Conservation (phyloP, 1,140 invertebrate genomes). For the Leptinotarsa undecemlineata region DNA sequence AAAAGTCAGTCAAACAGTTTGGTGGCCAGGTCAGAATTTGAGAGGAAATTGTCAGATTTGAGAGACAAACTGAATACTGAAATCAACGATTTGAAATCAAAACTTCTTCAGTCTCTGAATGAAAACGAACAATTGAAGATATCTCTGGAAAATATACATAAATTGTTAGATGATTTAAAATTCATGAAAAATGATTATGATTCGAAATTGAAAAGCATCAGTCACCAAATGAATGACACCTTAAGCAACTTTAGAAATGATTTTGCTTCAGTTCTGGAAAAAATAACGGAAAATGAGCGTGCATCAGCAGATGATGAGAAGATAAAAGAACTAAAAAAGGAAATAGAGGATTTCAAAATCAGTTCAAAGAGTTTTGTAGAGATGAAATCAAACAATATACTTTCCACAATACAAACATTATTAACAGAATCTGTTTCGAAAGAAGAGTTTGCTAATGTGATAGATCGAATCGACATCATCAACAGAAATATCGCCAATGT, state of each 20-base stretch:
- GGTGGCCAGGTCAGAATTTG: not conserved
- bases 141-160: not conserved
- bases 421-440: no score
- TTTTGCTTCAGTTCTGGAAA: no score
- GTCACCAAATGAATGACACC: no score
- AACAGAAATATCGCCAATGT: no score
- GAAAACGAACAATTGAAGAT: not conserved
- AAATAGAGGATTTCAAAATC: not conserved
- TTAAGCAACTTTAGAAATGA: no score
- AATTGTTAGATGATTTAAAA: no score
- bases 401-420: no score
- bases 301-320: not conserved
- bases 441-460: no score
- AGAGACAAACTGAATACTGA: not conserved
- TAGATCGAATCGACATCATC: no score
- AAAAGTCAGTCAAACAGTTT: no score
- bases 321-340: not conserved
- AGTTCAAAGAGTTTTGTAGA: not conserved
- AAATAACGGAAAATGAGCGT: no score
- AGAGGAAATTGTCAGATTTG: not conserved
- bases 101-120: not conserved
- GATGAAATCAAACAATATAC: no score
- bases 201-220: not conserved
- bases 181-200: not conserved
- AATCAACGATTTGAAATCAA: not conserved